Base-by-base conservation (phyloP, 2,113 vertebrate species). In the Amblyornis subalaris region DNA sequence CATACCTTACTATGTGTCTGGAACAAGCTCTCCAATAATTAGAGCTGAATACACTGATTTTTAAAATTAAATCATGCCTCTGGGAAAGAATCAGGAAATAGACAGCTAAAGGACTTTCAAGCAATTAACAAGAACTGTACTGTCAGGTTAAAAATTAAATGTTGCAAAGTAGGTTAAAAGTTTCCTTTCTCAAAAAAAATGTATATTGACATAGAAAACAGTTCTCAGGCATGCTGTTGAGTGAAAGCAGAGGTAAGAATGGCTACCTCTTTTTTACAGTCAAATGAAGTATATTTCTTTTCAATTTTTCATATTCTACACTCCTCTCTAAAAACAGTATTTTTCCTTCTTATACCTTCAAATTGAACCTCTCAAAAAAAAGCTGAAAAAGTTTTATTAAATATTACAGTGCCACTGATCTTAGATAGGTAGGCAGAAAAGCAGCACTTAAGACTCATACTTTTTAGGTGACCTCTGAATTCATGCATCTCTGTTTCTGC, bases 1-100 rank as follows among this genome's bases (percentile, higher is more conserved):
- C 91, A 81, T 96, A 93, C 94, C 96, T 97, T 96, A 80, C 94
- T 96, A 76, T 91, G 95, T 94, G 96, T 93, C 96, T 96, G 95
- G 94, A 97, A 97, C 57, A 18, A 96, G 80, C 71, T 78, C 95
- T 97, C 94, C 83, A 96, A 96, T 97, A 98, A 98, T 98, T 98
- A 98, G 97, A 96, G 93, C 96, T 96, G 87, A 96, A 96, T 87
- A 96, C 87, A 96, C 90, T 71, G 79, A 92, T 97, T 97, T 97
- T 97, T 96, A 96, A 98, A 98, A 98, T 97, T 98, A 98, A 98
- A 97, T 96, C 95, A 96, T 97, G 97, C 97, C 98, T 98, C 93
- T 97, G 97, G 97, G 97, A 97, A 97, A 97, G 96, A 97, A 96
- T 96, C 66, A 65, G 93, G 95, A 93, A 97, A 97, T 96, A 97